A percentile compares a stretch with the other conserved stretches of the same genome.
Conservation (phyloP, 1,140 invertebrate species). For the Wasmannia auropunctata region DNA sequence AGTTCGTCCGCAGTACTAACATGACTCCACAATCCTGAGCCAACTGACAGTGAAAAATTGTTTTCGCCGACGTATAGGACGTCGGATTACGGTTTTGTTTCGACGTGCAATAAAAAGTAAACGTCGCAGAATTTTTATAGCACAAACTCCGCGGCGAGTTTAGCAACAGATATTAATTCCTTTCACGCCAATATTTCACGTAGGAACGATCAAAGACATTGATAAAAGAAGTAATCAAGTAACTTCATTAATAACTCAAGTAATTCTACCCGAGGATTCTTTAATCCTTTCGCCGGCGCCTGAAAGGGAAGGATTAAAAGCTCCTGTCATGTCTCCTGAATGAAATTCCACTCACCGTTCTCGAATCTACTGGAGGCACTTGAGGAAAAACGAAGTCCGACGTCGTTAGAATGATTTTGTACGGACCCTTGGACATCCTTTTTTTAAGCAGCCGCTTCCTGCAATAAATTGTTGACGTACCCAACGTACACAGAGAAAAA, state of each 20-base stretch:
- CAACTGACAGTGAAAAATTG: conserved; percentile 26
- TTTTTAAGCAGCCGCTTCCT: conserved; percentile 89
- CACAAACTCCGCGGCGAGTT: background rate
- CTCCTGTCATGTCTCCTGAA: background rate
- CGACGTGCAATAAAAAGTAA: background rate
- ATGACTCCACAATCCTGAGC: conserved; percentile 6
- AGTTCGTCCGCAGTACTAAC: conserved; percentile 7
- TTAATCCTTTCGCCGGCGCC: background rate
- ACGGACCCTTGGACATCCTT: conserved; percentile 90
- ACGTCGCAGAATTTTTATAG: background rate
- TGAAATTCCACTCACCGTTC: conserved; percentile 85
- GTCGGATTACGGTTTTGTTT: background rate
- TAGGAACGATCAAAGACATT: background rate
- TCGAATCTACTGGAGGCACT: conserved; percentile 85
- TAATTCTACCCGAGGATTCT: background rate
- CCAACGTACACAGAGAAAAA: no score
- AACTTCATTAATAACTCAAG: conserved; percentile 11
- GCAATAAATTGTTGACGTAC: conserved; percentile 31
- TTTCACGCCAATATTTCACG: background rate
- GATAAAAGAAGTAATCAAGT: background rate
- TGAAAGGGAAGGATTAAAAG: background rate
- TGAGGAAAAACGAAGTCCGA: conserved; percentile 91
- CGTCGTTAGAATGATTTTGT: conserved; percentile 91
- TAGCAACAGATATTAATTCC: background rate
- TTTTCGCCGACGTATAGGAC: background rate